These are phyloP conservation scores for Gobiocypris rarus DNA, from an alignment of 2,113 vertebrate genomes.

Conservation along the genomic window DNA sequence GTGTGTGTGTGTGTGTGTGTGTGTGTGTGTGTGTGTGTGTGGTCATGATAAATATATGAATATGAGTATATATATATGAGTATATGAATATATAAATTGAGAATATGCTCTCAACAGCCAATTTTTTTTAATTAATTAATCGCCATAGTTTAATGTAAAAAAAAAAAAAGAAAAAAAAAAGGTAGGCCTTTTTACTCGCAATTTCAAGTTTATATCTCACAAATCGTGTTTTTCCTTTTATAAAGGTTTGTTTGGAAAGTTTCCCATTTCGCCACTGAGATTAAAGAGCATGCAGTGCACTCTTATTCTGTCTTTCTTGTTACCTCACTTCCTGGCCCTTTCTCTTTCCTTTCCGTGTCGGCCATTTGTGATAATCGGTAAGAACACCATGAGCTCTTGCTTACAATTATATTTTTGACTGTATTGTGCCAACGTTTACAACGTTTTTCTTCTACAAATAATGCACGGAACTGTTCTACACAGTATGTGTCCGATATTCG, in stretches of 20 bases:
- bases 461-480: not conserved
- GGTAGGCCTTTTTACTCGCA: no score
- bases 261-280: not conserved
- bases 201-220: no score
- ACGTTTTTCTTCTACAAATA: not conserved
- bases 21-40: no score
- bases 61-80: no score
- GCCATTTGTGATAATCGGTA: constrained; percentile 48
- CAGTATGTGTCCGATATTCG: not conserved
- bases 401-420: not conserved
- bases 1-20: no score
- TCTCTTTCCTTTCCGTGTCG: constrained; percentile 54
- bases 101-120: no score
- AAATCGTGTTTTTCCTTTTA: no score
- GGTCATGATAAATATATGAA: no score
- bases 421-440: not conserved
- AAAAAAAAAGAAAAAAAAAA: no score
- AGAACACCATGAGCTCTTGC: constrained; percentile 34
- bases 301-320: not conserved
- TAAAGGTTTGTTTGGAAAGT: not conserved
- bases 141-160: no score
- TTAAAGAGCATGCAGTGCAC: not conserved
- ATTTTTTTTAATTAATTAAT: no score
- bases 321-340: constrained; percentile 21
- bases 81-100: no score